Conservation (phyloP, 2,888 invertebrate species). For the Drosophila mimetica region DNA sequence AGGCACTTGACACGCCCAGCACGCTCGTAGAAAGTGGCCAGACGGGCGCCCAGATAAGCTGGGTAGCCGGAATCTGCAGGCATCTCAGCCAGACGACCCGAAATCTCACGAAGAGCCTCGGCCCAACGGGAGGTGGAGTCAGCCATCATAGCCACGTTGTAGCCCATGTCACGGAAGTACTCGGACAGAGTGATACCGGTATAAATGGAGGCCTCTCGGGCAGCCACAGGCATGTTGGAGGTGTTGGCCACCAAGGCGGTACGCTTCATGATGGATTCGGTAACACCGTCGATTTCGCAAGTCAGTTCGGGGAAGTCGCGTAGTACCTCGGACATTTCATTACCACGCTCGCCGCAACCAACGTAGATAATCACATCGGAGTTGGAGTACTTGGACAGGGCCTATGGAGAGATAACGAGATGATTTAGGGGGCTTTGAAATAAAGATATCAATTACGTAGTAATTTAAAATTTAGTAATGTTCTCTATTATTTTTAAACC, state of each 20-base stretch:
- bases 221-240: conserved; percentile 99
- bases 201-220: conserved; percentile 99
- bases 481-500: too few species aligned
- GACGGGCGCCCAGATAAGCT: conserved; percentile 98
- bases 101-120: conserved; percentile 99
- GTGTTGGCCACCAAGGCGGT: conserved; percentile 99
- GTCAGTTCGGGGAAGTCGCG: conserved; percentile 99
- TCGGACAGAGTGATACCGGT: conserved; percentile 99
- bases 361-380: conserved; percentile 99
- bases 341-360: conserved; percentile 99
- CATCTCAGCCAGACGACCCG: conserved; percentile 98
- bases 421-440: background rate
- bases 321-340: conserved; percentile 99
- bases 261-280: conserved; percentile 99
- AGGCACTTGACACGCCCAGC: conserved; percentile 98
- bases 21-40: conserved; percentile 99
- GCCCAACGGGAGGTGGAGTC: conserved; percentile 99
- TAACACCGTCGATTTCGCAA: conserved; percentile 97
- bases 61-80: conserved; percentile 99
- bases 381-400: conserved; percentile 99
- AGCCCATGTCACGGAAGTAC: conserved; percentile 99
- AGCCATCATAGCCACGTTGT: conserved; percentile 99
- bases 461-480: too few species aligned
- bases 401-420: conserved; percentile 86
- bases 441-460: too few species aligned